phyloP scores from a whole-genome alignment of 1,140 invertebrate genomes.

The Coptotermes formosanus region DNA sequence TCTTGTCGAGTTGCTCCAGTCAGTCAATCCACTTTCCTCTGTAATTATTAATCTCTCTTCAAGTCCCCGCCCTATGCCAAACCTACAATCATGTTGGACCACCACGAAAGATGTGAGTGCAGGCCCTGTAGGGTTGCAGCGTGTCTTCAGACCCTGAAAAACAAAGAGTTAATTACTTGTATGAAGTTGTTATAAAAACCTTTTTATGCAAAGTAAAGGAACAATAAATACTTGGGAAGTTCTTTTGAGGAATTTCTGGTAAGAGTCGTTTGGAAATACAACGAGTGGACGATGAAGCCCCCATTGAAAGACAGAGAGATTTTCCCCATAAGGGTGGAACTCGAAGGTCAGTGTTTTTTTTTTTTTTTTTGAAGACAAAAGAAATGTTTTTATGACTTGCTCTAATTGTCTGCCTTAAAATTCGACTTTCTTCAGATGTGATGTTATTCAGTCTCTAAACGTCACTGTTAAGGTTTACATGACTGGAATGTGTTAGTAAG shows the following conservation, averaged over 20 bases:
- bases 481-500: too few species aligned
- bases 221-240: background rate
- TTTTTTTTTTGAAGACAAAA: too few species aligned
- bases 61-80: background rate
- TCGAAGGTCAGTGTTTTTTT: too few species aligned
- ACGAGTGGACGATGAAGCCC: too few species aligned
- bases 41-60: background rate
- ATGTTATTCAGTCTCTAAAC: too few species aligned
- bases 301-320: too few species aligned
- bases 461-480: too few species aligned
- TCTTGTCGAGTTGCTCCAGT: background rate
- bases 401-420: too few species aligned
- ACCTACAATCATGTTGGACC: conserved; percentile 3
- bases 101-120: background rate
- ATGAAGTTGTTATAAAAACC: conserved; percentile 18
- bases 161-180: conserved; percentile 11
- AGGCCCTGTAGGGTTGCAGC: background rate
- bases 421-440: too few species aligned
- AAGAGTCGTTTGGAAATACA: background rate
- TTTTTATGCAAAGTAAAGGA: background rate
- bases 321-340: too few species aligned
- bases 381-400: too few species aligned
- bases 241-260: background rate
- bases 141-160: background rate
- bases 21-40: conserved; percentile 4